phyloP scores from a whole-genome alignment of 2,113 vertebrate species.

The Brachyhypopomus gauderio region DNA sequence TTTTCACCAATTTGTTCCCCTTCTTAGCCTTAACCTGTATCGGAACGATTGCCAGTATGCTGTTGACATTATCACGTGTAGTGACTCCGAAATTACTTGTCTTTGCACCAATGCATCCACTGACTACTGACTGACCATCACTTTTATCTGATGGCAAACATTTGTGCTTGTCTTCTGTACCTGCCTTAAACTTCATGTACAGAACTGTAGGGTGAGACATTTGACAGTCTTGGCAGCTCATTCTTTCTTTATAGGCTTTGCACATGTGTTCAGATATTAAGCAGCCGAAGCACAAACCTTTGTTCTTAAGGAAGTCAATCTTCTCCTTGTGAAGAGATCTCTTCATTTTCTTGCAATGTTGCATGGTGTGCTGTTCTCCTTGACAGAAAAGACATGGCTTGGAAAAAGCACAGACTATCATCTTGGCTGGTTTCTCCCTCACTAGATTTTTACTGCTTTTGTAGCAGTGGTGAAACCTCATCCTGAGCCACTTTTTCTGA shows the following conservation, averaged over 20 bases:
- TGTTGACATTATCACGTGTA: constrained; percentile 41
- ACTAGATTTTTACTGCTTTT: background rate
- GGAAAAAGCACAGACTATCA: constrained; percentile 6
- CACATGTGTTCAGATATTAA: constrained; percentile 8
- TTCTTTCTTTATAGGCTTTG: background rate
- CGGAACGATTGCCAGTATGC: constrained; percentile 33
- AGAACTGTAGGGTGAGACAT: background rate
- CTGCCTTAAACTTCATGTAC: background rate
- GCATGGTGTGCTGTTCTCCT: constrained; percentile 18
- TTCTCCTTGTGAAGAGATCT: background rate
- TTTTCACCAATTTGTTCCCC: background rate
- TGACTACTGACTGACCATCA: background rate
- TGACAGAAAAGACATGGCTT: constrained; percentile 34
- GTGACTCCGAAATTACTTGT: constrained; percentile 24
- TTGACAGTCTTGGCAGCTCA: background rate
- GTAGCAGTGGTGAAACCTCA: background rate
- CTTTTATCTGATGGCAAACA: background rate
- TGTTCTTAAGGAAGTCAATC: constrained; percentile 10
- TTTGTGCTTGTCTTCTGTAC: background rate
- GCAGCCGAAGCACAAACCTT: background rate
- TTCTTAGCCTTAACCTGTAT: constrained; percentile 32
- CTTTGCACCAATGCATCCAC: background rate
- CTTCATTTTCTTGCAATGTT: constrained; percentile 4
- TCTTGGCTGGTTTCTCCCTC: background rate
- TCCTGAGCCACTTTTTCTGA: background rate